A percentile compares a stretch with the other conserved stretches of the same genome.
Evolutionary conservation across 2,888 invertebrate species (phyloP).

Genomic region (Parnassius smintheus): DNA sequence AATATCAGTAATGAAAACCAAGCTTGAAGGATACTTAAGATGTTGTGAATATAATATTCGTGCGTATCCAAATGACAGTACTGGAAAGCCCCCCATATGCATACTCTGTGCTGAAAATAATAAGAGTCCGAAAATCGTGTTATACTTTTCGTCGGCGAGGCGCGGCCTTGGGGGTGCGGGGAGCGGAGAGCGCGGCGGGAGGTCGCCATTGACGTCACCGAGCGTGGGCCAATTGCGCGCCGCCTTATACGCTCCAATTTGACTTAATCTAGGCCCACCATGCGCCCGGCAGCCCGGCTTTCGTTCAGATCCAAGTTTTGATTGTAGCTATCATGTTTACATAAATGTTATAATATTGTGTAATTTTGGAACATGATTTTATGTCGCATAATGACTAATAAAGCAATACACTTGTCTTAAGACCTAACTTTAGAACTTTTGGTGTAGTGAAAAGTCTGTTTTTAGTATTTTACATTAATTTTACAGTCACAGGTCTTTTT

Average conservation of each 20-base stretch:
- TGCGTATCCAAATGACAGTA: constrained; percentile 9
- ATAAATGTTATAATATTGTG: constrained; percentile 1
- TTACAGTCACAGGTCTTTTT: no score
- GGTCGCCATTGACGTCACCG: constrained; percentile 79
- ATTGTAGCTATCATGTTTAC: constrained; percentile 2
- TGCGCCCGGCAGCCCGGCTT: constrained; percentile 18
- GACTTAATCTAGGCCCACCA: constrained; percentile 50
- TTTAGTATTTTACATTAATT: no score
- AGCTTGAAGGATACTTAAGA: no score
- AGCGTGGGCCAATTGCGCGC: constrained; percentile 63
- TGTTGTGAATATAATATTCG: neutral
- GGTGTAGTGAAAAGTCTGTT: no score
- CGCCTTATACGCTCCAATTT: constrained; percentile 51
- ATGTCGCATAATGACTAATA: no score
- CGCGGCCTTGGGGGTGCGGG: constrained; percentile 61
- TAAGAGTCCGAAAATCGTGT: constrained; percentile 65
- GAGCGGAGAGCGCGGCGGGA: constrained; percentile 48
- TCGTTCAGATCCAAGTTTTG: constrained; percentile 9
- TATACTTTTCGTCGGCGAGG: constrained; percentile 70
- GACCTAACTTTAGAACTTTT: no score
- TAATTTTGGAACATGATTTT: neutral
- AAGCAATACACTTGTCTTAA: no score
- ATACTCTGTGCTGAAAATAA: constrained; percentile 17
- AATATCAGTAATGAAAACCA: no score
- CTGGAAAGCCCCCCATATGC: constrained; percentile 8